Percentiles rank a stretch among this genome's conserved stretches.
These are phyloP conservation scores for Teleopsis dalmanni DNA, from an alignment of 1,140 invertebrate genomes.

Conservation along the genomic window DNA sequence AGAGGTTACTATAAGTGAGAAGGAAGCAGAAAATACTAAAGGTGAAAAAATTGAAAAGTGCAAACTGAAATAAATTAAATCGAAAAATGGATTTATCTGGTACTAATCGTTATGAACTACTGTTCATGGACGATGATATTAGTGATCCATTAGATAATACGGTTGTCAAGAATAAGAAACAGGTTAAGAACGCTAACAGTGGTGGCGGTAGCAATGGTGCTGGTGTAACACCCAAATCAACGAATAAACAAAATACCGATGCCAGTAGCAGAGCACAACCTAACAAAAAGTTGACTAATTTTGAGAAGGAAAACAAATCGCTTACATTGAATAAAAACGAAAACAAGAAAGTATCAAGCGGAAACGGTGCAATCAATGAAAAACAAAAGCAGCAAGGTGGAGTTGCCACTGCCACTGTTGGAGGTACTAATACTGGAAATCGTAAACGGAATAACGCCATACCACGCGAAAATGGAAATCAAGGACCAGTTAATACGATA, in stretches of 20 bases:
- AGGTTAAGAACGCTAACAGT: conserved; percentile 14
- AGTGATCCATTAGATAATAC: conserved; percentile 82
- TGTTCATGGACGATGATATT: conserved; percentile 76
- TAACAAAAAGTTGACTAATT: conserved; percentile 45
- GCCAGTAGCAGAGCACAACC: background rate
- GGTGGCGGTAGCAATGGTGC: conserved; percentile 10
- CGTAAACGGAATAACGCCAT: conserved; percentile 14
- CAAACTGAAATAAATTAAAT: conserved; percentile 7
- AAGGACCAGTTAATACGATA: conserved; percentile 29
- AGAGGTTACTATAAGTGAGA: conserved; percentile 19
- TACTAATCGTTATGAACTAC: conserved; percentile 90
- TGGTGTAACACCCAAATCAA: conserved; percentile 16
- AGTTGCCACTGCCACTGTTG: conserved; percentile 15
- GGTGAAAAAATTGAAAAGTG: conserved; percentile 10
- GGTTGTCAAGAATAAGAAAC: conserved; percentile 75
- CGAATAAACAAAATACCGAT: conserved; percentile 13
- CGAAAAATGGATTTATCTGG: conserved; percentile 72
- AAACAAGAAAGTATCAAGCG: conserved; percentile 25
- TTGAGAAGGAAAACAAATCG: conserved; percentile 78
- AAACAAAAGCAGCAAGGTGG: conserved; percentile 31
- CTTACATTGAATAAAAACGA: conserved; percentile 44
- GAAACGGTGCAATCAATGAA: conserved; percentile 16
- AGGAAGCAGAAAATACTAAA: conserved; percentile 35
- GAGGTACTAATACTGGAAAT: conserved; percentile 6
- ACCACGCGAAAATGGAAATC: conserved; percentile 34